Percentiles rank a stretch among this genome's conserved stretches.
Evolutionary conservation across 2,113 vertebrate species (phyloP).

Genomic region (Lasiurus borealis): DNA sequence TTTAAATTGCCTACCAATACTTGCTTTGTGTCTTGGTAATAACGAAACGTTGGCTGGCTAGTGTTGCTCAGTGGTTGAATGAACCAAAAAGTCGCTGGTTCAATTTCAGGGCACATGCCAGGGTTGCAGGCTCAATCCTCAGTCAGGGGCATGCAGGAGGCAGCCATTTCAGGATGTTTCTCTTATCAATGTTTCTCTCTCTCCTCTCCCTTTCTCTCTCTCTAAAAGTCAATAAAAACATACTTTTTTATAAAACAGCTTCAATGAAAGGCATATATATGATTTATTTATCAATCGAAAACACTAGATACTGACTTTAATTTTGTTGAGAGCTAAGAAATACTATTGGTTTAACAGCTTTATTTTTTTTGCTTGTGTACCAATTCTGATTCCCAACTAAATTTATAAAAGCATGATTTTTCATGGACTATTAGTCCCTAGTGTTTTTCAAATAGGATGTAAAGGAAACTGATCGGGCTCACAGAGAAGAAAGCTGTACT

Average conservation of each 20-base stretch:
- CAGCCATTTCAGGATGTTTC: too few species aligned
- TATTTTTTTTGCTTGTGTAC: slow-evolving; percentile 15
- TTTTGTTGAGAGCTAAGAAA: slow-evolving; percentile 43
- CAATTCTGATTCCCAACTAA: slow-evolving; percentile 1
- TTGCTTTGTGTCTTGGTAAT: background rate
- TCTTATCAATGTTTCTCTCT: too few species aligned
- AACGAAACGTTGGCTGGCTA: background rate
- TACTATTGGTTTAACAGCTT: background rate
- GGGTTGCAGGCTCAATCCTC: too few species aligned
- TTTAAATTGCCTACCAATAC: slow-evolving; percentile 8
- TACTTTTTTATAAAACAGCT: too few species aligned
- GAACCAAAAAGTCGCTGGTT: too few species aligned
- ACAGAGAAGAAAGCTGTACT: slow-evolving; percentile 18
- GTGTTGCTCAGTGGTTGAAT: too few species aligned
- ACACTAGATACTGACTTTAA: slow-evolving; percentile 19
- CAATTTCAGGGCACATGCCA: too few species aligned
- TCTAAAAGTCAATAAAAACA: too few species aligned
- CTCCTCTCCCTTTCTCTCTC: too few species aligned
- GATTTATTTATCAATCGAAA: slow-evolving; percentile 14
- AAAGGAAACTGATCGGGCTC: background rate
- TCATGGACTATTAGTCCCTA: background rate
- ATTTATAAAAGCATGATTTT: slow-evolving; percentile 49
- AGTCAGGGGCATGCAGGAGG: too few species aligned
- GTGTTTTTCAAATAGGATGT: slow-evolving; percentile 17
- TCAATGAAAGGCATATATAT: background rate